These are phyloP conservation scores for Gadus macrocephalus DNA, from an alignment of 2,113 vertebrate genomes.

Conservation along the genomic window DNA sequence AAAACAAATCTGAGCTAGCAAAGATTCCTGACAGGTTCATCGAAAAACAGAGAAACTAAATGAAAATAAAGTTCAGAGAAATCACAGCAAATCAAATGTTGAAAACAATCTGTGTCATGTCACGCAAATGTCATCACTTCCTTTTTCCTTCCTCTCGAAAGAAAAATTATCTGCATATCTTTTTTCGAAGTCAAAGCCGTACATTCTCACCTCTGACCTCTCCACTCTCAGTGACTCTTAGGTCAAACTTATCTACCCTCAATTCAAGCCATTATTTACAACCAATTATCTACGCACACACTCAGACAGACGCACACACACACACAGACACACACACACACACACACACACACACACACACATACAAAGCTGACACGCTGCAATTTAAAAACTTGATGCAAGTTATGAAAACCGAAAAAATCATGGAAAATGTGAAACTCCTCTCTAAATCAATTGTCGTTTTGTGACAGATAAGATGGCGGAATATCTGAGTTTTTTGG, in stretches of 20 bases:
- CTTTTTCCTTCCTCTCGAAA: not conserved
- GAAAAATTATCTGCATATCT: constrained; percentile 19
- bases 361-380: constrained; percentile 65
- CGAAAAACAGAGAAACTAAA: constrained; percentile 24
- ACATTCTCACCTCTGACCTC: constrained; percentile 18
- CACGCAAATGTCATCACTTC: constrained; percentile 47
- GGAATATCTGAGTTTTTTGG: not conserved
- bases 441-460: constrained; percentile 62
- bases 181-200: constrained; percentile 30
- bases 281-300: constrained; percentile 88
- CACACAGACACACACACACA: no score
- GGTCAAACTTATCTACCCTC: constrained; percentile 71
- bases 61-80: constrained; percentile 14
- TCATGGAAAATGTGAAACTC: constrained; percentile 81
- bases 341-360: no score
- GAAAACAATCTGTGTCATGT: constrained; percentile 69
- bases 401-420: constrained; percentile 95
- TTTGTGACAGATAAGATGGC: not conserved
- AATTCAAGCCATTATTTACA: constrained; percentile 83
- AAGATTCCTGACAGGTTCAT: constrained; percentile 50
- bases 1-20: constrained; percentile 48
- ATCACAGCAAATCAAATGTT: constrained; percentile 77
- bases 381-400: constrained; percentile 99
- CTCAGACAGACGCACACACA: not conserved
- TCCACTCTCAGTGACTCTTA: constrained; percentile 37